Evolutionary conservation across 2,797 vertebrate genomes (phyloP), one percentile per base, ranked within the genome.

Genomic region (Tadarida brasiliensis): DNA sequence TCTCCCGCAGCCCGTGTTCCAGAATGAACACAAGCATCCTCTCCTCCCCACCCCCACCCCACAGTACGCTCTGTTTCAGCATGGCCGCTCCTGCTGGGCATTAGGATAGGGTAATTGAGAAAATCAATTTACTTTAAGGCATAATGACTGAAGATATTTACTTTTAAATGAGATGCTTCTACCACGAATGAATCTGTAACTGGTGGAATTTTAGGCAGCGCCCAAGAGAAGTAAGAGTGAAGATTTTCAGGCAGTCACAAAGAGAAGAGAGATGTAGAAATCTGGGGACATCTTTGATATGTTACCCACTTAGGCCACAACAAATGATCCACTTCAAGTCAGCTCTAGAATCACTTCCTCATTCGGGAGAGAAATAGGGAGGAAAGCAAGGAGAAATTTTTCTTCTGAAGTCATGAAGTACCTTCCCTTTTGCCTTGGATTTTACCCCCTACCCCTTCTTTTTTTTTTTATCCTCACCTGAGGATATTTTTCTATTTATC

Each of bases 131-230:
- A 33, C n/a, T 65, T 39, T 49, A 63, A 80, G n/a, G 57, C 28
- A n/a, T 28, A 15, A 63, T 84, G 70, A 65, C 17, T 89, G 56
- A 57, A 68, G 39, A 76, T 47, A 61, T 47, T 88, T 77, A 81
- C 47, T 30, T 67, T 86, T 77, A 67, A 83, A 12, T 63, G 76
- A 82, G 33, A 74, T 30, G 4, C 30, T 83, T 54, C 49, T 77
- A 71, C 54, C 33, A 44, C 57, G 57, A 68, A 57, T 28, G 11
- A 65, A 56, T 56, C 61, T 33, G 39, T 35, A 82, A 33, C 49
- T 67, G 90, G 33, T 86, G 63, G 17, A 44, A 67, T 61, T 82
- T 87, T 70, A 83, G 77, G 39, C 51, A 88, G 26, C 35, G n/a
- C 59, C 76, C 20, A 82, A 74, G 14, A 73, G 67, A 71, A 87